These are phyloP conservation scores for Helicoverpa assulta DNA, from an alignment of 2,888 invertebrate genomes.

Conservation along the genomic window DNA sequence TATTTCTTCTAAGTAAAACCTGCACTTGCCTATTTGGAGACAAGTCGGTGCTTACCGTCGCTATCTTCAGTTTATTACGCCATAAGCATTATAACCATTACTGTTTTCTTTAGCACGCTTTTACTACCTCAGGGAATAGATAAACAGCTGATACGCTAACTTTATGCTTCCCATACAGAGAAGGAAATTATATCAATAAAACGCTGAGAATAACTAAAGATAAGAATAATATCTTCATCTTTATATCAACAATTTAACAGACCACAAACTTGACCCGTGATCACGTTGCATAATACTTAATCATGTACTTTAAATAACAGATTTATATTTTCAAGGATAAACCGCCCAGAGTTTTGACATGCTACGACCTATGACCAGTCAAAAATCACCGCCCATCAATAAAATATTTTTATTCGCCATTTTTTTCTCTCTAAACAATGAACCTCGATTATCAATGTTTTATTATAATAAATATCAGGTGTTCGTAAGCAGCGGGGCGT, in stretches of 20 bases:
- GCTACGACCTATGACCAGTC: constrained; percentile 59
- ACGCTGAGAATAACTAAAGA: constrained; percentile 42
- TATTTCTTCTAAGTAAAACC: constrained; percentile 42
- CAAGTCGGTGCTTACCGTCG: constrained; percentile 29
- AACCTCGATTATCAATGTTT: constrained; percentile 54
- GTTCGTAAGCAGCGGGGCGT: constrained; percentile 65
- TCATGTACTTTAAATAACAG: constrained; percentile 51
- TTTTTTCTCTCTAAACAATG: constrained; percentile 57
- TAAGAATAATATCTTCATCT: constrained; percentile 50
- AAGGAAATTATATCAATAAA: constrained; percentile 49
- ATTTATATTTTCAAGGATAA: constrained; percentile 56
- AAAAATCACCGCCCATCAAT: constrained; percentile 61
- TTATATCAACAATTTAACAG: constrained; percentile 14
- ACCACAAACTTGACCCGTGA: constrained; percentile 55
- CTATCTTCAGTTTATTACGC: constrained; percentile 50
- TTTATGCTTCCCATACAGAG: constrained; percentile 49
- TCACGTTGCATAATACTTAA: constrained; percentile 58
- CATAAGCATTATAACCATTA: constrained; percentile 53
- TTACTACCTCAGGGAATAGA: constrained; percentile 48
- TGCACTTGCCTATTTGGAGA: constrained; percentile 40
- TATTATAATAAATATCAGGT: constrained; percentile 63
- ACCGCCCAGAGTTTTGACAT: constrained; percentile 54
- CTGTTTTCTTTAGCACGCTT: constrained; percentile 50
- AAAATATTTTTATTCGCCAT: constrained; percentile 58
- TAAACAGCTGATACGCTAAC: constrained; percentile 39